Conservation (phyloP, 2,113 vertebrate species). For the Piprites chloris region DNA sequence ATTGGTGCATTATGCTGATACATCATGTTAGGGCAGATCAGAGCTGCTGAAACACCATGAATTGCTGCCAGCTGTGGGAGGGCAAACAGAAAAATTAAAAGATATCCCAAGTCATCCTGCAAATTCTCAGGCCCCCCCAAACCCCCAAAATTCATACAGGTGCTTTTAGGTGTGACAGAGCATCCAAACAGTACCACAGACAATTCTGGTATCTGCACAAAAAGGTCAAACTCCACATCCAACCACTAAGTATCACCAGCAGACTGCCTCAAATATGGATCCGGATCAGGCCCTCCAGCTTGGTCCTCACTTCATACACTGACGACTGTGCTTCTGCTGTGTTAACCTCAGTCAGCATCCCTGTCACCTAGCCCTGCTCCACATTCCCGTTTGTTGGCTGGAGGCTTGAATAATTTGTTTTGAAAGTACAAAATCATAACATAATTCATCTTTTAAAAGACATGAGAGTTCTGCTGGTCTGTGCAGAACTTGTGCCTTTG, state of each 20-base stretch:
- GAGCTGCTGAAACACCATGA: neutral
- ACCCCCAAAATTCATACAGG: rapidly evolving
- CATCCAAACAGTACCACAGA: neutral
- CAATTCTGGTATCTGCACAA: neutral
- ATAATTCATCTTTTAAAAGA: neutral
- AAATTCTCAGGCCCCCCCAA: neutral
- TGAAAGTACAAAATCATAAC: neutral
- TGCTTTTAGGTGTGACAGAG: neutral
- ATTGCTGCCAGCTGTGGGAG: neutral
- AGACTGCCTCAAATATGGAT: neutral
- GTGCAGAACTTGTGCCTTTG: neutral
- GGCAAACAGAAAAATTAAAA: neutral
- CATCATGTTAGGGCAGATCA: neutral
- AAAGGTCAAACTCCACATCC: neutral
- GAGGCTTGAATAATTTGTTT: neutral
- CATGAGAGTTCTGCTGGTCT: neutral
- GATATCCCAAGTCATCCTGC: neutral
- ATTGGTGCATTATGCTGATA: neutral
- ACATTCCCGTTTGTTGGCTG: neutral
- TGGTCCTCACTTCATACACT: neutral
- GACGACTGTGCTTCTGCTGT: neutral
- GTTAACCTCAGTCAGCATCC: neutral
- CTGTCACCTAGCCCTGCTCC: neutral
- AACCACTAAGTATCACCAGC: neutral
- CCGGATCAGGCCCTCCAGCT: neutral